Evolutionary conservation across 2,797 vertebrate species (phyloP).

Genomic region (Pteronotus mesoamericanus): DNA sequence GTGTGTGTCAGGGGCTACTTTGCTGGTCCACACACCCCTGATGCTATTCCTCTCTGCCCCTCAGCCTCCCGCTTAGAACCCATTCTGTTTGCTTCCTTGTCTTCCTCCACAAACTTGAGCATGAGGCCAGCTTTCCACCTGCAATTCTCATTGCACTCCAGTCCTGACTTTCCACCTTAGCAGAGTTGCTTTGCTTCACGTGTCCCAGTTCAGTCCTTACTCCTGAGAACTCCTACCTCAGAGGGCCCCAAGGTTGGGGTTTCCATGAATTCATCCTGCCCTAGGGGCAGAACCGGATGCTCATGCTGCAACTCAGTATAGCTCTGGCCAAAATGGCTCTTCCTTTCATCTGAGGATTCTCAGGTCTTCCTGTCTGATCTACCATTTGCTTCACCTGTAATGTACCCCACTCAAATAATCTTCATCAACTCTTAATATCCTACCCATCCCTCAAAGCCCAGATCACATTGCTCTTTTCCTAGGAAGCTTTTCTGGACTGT

Average conservation of each 20-base stretch:
- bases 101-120: neutral
- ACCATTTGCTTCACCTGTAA: neutral
- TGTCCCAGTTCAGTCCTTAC: neutral
- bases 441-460: neutral
- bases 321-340: neutral
- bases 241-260: neutral
- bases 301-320: neutral
- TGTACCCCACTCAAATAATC: no score
- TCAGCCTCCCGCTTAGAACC: neutral
- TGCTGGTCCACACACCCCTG: rapidly evolving
- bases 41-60: neutral
- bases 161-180: neutral
- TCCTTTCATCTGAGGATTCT: neutral
- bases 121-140: neutral
- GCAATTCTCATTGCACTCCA: rapidly evolving
- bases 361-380: neutral
- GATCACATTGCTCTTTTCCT: no score
- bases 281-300: neutral
- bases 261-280: neutral
- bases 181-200: neutral
- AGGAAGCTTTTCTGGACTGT: neutral
- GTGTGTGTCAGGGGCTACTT: neutral
- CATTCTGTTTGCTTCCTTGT: neutral
- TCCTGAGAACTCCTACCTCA: no score
- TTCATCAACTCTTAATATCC: no score